Evolutionary conservation across 2,888 invertebrate species (phyloP), one percentile per base, ranked within the genome.

Genomic region (Gymnosoma rotundatum): DNA sequence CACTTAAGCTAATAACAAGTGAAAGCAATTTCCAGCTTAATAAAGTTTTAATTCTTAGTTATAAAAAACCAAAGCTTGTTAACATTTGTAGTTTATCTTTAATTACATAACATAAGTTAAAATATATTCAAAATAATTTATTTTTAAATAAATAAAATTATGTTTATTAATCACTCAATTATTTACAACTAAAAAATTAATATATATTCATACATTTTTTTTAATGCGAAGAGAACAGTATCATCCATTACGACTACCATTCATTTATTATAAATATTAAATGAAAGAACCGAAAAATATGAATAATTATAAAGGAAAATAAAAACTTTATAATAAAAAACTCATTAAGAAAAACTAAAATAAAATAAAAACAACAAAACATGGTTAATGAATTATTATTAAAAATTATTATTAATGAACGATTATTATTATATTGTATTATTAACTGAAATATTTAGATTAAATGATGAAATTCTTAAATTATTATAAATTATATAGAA

Each of bases 381-480:
- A 78, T 83, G 84, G 76, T 82, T 84, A 83, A 82, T 84, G 78
- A 67, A 86, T 84, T 79, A 83, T 82, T 79, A 86, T 84, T 84
- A 78, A 83, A 78, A 86, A 86, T 82, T 86, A 87, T 87, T 87
- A 86, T 86, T 86, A 87, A 86, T 78, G 83, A 86, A 86, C 86
- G 83, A 87, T 82, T 85, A 88, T 86, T 86, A 87, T 86, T 87
- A 87, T 86, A 87, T 87, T 87, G 86, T 88, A 87, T 87, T 88
- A 87, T 87, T 87, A 87, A 87, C 86, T 87, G 85, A 87, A 88
- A 87, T 88, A 87, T 88, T 87, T 88, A 89, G 89, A 89, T 88
- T 89, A 89, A 89, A 90, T 88, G 88, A 83, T 89, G 83, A 85
- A 84, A 84, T 83, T 86, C 86, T 86, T 86, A 85, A 81, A 83